Evolutionary conservation across 2,797 vertebrate species (phyloP).

Genomic region (Dermochelys coriacea): DNA sequence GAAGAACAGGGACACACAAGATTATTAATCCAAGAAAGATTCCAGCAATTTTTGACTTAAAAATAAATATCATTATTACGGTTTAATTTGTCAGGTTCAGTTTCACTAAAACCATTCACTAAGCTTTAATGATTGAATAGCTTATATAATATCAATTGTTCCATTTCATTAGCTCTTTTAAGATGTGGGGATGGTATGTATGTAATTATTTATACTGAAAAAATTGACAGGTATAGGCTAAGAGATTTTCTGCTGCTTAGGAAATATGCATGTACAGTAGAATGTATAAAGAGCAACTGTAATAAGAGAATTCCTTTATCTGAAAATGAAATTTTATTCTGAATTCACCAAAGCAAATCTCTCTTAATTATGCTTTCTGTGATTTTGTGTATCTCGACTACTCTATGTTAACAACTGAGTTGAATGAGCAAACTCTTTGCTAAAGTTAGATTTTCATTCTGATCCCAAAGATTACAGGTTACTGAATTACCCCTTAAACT

Average conservation of each 20-base stretch:
- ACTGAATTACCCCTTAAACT: conserved; percentile 72
- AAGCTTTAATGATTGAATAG: not conserved
- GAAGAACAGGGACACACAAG: not conserved
- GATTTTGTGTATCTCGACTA: not conserved
- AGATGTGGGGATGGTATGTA: not conserved
- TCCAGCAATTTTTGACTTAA: not conserved
- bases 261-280: not conserved
- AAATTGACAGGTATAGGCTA: not conserved
- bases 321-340: conserved; percentile 30
- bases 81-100: not conserved
- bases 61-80: not conserved
- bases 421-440: conserved; percentile 33
- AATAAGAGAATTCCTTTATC: not conserved
- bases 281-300: not conserved
- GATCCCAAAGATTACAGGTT: conserved; percentile 69
- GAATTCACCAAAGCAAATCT: not conserved
- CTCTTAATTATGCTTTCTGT: not conserved
- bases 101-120: not conserved
- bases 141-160: not conserved
- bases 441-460: conserved; percentile 68
- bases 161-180: not conserved
- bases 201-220: not conserved
- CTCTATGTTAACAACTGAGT: conserved; percentile 19
- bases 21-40: not conserved
- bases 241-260: not conserved